Evolutionary conservation across 2,797 vertebrate species (phyloP), one percentile per base, ranked within the genome.

Genomic region (Urosaurus nigricauda): DNA sequence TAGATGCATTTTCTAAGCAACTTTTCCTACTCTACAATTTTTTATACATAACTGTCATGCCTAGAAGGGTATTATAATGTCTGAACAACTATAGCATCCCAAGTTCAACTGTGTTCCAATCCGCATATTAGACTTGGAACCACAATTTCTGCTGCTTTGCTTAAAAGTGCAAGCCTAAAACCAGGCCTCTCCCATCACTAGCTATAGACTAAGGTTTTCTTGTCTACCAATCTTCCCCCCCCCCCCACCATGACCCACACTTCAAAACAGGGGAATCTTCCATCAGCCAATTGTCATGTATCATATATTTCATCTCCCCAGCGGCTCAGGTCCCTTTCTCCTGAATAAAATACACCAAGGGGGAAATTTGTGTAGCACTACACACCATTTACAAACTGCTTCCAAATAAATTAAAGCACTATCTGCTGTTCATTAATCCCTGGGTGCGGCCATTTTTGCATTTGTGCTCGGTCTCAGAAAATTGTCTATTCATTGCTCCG

Each of bases 311-410:
- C 8, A 13, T 3, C 51, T 83, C 43, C 47, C 68, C 16, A 12
- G 43, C n/a, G 85, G 1, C 80, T 60, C 56, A 1, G 35, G 47
- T 35, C 58, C 24, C 58, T 85, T 78, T 79, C 85, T 83, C 78
- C 83, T 26, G 58, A 91, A 71, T 4, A 90, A 74, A 56, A 77
- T 19, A 12, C 5, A 0, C 16, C 47, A 90, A 85, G 35, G 65
- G 83, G 7, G 1, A 77, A 63, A 53, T 1, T 0, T 19, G 14
- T 4, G 70, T 35, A 65, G 5, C 12, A 47, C 29, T 60, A 60
- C 12, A 6, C 14, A 53, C 35, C 74, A 83, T 78, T 83, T 91
- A 84, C 60, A 90, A 77, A 78, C 51, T 78, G 53, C 83, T 87
- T 89, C 47, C 79, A 89, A 90, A 91, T 32, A 53, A 73, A 79